Conservation (phyloP, 2,888 invertebrate genomes). For the Aphidoletes aphidimyza region DNA sequence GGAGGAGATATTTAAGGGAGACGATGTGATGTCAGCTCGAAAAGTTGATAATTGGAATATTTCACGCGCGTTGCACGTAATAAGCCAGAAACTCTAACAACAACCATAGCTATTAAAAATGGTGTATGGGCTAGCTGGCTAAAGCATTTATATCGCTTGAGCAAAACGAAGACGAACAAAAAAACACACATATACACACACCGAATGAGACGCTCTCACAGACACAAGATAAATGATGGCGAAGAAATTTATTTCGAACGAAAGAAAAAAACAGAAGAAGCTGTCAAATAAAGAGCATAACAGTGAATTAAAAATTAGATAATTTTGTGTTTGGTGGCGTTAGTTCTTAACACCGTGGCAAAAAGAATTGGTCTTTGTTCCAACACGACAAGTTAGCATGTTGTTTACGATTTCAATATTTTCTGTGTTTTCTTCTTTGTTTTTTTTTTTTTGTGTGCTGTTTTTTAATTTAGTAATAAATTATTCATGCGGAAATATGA, state of each 20-base stretch:
- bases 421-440: background rate
- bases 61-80: background rate
- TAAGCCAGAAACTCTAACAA: background rate
- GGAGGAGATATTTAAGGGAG: background rate
- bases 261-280: too few species aligned
- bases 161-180: background rate
- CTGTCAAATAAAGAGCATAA: background rate
- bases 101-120: background rate
- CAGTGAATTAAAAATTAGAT: background rate
- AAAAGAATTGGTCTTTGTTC: background rate
- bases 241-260: background rate
- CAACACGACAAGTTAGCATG: background rate
- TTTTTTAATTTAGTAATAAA: constrained; percentile 16
- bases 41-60: background rate
- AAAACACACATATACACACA: background rate
- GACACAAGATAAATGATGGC: background rate
- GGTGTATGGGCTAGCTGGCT: background rate
- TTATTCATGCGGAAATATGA: constrained; percentile 15
- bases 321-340: background rate
- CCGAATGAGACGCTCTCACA: background rate
- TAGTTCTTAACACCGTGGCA: background rate
- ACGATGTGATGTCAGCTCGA: background rate
- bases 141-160: background rate
- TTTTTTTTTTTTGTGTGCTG: background rate
- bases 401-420: background rate